phyloP scores from a whole-genome alignment of 2,113 vertebrate genomes.

The Colossoma macropomum region DNA sequence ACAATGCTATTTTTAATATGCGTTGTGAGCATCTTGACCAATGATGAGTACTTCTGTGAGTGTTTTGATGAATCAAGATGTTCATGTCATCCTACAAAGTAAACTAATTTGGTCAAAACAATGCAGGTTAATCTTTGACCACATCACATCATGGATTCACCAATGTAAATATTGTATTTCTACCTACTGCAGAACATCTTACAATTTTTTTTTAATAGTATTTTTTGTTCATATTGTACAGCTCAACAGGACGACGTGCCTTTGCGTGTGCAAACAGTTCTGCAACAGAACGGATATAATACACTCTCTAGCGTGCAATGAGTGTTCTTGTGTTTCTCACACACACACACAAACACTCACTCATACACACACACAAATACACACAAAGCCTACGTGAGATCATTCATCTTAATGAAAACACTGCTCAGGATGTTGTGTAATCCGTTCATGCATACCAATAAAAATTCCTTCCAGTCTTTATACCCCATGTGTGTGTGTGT shows the following conservation, averaged over 20 bases:
- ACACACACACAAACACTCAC: neutral
- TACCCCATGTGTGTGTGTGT: neutral
- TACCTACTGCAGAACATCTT: no score
- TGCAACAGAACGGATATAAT: neutral
- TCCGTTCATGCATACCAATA: constrained; percentile 27
- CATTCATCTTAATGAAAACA: constrained; percentile 47
- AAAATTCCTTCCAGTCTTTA: constrained; percentile 21
- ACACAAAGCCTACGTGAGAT: constrained; percentile 12
- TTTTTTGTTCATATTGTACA: no score
- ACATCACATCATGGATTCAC: no score
- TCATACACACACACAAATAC: constrained; percentile 14
- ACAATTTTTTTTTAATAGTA: no score
- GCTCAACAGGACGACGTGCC: neutral
- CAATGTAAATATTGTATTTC: no score
- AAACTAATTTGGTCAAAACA: no score
- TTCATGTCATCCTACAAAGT: no score
- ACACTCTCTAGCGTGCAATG: neutral
- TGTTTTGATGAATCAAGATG: no score
- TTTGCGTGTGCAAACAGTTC: neutral
- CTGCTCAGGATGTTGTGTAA: constrained; percentile 39
- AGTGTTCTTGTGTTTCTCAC: neutral
- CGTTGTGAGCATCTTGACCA: no score
- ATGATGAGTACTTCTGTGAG: no score
- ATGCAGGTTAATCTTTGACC: no score
- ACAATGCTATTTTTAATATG: no score